phyloP scores from a whole-genome alignment of 2,797 vertebrate species.

The Garrulus glandarius region DNA sequence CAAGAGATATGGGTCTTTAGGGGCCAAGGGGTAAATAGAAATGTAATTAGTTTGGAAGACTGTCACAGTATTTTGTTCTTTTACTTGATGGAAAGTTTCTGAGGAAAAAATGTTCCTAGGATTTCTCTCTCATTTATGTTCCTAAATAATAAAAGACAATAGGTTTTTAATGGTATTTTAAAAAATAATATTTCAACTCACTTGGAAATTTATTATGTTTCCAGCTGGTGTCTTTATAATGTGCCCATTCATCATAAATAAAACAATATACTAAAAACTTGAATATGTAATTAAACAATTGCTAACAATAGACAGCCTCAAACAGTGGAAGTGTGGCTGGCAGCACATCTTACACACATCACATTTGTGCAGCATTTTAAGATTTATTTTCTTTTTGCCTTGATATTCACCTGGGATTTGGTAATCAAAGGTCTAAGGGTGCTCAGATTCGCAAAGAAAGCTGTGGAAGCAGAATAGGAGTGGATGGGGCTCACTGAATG shows the following conservation, averaged over 20 bases:
- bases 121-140: background rate
- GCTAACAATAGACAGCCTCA: background rate
- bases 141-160: background rate
- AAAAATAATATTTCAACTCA: background rate
- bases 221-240: background rate
- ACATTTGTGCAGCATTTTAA: background rate
- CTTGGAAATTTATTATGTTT: background rate
- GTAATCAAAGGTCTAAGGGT: background rate
- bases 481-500: background rate
- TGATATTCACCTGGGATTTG: background rate
- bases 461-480: background rate
- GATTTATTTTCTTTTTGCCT: background rate
- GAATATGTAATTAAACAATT: background rate
- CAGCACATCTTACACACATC: background rate
- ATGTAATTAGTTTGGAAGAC: background rate
- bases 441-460: background rate
- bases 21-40: background rate
- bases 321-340: background rate
- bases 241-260: background rate
- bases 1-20: background rate
- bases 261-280: background rate
- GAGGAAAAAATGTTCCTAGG: background rate
- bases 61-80: background rate
- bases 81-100: background rate
- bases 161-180: fast-evolving